Percentiles rank a stretch among this genome's conserved stretches.
Evolutionary conservation across 1,140 invertebrate genomes (phyloP).

Genomic region (Penaeus japonicus): DNA sequence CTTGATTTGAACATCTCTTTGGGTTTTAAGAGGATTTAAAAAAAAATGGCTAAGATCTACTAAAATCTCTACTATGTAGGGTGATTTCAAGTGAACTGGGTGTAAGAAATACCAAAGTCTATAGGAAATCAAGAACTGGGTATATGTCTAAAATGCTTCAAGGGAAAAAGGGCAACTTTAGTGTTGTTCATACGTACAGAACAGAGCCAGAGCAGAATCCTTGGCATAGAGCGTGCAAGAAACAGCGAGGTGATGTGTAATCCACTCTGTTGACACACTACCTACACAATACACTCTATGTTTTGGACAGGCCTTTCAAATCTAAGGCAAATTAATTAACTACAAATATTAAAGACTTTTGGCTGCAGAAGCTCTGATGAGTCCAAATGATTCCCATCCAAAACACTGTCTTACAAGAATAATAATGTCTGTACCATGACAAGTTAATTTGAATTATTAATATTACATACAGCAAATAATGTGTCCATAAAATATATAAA

Average conservation of each 20-base stretch:
- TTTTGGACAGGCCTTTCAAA: constrained; percentile 38
- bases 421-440: constrained; percentile 36
- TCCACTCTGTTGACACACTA: constrained; percentile 47
- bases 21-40: not conserved
- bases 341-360: not conserved
- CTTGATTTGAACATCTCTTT: not conserved
- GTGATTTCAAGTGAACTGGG: not conserved
- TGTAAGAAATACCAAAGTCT: constrained; percentile 32
- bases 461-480: not conserved
- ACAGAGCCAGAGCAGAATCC: constrained; percentile 57
- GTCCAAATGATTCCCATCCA: constrained; percentile 30
- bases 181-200: constrained; percentile 57
- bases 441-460: not conserved
- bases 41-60: not conserved
- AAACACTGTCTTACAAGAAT: constrained; percentile 42
- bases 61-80: constrained; percentile 10
- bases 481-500: not conserved
- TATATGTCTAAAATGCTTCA: constrained; percentile 39
- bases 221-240: constrained; percentile 57
- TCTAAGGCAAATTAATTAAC: not conserved
- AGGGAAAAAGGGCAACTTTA: constrained; percentile 42
- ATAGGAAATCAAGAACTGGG: constrained; percentile 1
- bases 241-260: constrained; percentile 55
- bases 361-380: not conserved
- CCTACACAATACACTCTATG: constrained; percentile 50